These are phyloP conservation scores for Herpailurus yagouaroundi DNA, from an alignment of 2,113 vertebrate species.

Conservation along the genomic window DNA sequence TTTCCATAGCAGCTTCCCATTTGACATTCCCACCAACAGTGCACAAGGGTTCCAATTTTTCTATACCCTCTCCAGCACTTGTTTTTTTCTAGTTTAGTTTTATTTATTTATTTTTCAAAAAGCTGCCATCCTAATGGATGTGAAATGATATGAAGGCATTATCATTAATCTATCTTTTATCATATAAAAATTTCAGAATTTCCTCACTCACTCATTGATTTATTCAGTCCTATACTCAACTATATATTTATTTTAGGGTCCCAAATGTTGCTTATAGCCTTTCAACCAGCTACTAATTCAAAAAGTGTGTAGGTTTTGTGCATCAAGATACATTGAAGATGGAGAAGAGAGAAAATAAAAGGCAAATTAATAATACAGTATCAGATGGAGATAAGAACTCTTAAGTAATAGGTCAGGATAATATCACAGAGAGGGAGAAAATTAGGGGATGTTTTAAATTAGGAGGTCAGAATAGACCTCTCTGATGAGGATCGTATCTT, in stretches of 20 bases:
- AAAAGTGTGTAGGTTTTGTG: neutral
- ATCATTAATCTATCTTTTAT: neutral
- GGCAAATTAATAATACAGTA: neutral
- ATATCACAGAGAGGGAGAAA: neutral
- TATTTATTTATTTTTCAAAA: neutral
- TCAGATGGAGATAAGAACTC: neutral
- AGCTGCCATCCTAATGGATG: neutral
- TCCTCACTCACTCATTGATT: neutral
- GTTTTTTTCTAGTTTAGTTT: neutral
- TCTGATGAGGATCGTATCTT: neutral
- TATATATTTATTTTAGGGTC: neutral
- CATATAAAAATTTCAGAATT: neutral
- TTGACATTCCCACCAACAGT: neutral
- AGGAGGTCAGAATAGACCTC: neutral
- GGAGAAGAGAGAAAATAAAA: neutral
- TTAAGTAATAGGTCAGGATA: neutral
- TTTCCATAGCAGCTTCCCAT: neutral
- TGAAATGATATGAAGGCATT: neutral
- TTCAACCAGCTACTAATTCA: neutral
- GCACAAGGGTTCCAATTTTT: neutral
- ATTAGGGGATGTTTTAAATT: neutral
- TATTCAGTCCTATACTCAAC: neutral
- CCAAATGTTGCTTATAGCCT: neutral
- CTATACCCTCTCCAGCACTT: neutral
- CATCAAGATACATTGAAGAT: neutral